Evolutionary conservation across 2,888 invertebrate species (phyloP).

Genomic region (Oscheius onirici): DNA sequence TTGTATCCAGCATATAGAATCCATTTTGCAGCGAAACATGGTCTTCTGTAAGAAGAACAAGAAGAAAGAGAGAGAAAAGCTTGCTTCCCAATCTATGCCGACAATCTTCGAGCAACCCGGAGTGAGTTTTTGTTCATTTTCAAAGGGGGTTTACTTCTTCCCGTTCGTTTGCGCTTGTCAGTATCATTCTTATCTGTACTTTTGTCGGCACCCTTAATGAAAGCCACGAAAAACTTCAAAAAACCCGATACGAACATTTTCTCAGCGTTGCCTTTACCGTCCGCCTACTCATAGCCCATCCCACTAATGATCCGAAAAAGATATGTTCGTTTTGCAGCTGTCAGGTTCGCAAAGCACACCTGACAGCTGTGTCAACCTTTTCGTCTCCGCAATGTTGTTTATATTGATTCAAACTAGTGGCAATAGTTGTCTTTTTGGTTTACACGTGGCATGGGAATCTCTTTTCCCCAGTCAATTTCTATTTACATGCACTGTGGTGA

Average conservation of each 20-base stretch:
- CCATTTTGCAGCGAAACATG: conserved; percentile 11
- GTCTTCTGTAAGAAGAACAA: conserved; percentile 26
- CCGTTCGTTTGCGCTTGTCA: no score
- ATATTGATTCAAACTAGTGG: background rate
- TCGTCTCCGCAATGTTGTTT: conserved; percentile 18
- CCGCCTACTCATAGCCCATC: background rate
- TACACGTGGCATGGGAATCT: no score
- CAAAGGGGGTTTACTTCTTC: no score
- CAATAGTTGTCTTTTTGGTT: no score
- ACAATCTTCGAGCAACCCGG: conserved; percentile 24
- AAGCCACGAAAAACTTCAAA: conserved; percentile 3
- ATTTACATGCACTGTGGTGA: no score
- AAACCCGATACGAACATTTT: background rate
- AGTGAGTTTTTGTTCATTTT: background rate
- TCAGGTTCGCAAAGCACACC: conserved; percentile 23
- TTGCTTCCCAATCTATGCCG: conserved; percentile 7
- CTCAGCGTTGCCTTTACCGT: background rate
- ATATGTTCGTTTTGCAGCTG: conserved; percentile 17
- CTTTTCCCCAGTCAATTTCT: no score
- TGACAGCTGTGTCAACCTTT: conserved; percentile 31
- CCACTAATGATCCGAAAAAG: conserved; percentile 18
- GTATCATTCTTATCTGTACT: no score
- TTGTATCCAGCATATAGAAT: background rate
- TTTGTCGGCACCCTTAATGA: background rate
- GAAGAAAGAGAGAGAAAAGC: conserved; percentile 13